Base-by-base conservation (phyloP, 1,140 invertebrate genomes). In the Dendrolimus punctatus region DNA sequence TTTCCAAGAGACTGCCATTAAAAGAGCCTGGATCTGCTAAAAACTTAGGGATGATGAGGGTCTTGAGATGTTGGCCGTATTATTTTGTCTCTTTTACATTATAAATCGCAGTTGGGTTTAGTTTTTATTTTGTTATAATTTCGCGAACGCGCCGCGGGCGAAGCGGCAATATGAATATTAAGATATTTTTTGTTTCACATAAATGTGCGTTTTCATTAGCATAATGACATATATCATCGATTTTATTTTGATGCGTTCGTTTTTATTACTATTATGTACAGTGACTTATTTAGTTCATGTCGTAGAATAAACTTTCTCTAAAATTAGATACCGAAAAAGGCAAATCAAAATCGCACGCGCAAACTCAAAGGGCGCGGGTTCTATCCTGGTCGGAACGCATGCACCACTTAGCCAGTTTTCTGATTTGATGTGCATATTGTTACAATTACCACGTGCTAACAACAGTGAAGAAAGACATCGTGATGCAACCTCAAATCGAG, bases 41-140 rank as follows among this genome's bases (percentile, higher is more conserved):
- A 36, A 53, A 7, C 46, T 45, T 36, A 39, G 46, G 40, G 8
- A 36, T n/a, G 6, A 3, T 1, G 46, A n/a, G 55, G 68, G 2
- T 69, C 76, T 39, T 3, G 5, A 58, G 6, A 65, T 58, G 64
- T 36, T 36, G 46, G 40, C 4, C 2, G 0, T 42, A 46, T 41
- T 52, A 50, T 68, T 68, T 69, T 73, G 62, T 59, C 68, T 71
- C 66, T 76, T 78, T 78, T 76, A 66, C 57, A 66, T 64, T 78
- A 74, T 80, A 80, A 84, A 76, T 79, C 71, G 61, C 56, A 61
- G 54, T 55, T 55, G 58, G 46, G 64, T 66, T 74, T 64, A 68
- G 76, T 79, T 80, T 82, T 84, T 80, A 76, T 82, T 80, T 82
- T 78, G 76, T 78, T 80, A 80, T 82, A 82, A 82, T 82, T 84